Evolutionary conservation across 2,888 invertebrate species (phyloP).

Genomic region (Ethmia dodecea): DNA sequence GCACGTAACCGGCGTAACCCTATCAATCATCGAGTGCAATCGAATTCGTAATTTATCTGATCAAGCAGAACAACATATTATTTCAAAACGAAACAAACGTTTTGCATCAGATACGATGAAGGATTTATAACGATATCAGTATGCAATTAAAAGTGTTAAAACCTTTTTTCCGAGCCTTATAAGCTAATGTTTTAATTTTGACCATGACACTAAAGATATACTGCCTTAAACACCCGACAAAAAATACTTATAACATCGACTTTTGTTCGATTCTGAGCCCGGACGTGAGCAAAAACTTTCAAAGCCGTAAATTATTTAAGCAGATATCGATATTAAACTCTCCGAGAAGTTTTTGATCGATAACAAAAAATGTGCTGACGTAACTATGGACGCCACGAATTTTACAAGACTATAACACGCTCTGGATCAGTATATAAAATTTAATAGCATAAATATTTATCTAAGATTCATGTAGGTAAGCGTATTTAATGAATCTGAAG

Average conservation of each 20-base stretch:
- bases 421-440: no score
- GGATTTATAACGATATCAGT: neutral
- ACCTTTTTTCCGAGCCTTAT: neutral
- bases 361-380: conserved; percentile 53
- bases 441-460: no score
- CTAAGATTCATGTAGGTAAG: no score
- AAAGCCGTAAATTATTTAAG: conserved; percentile 51
- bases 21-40: no score
- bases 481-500: no score
- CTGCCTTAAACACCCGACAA: neutral
- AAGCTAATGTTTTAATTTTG: neutral
- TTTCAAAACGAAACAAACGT: neutral
- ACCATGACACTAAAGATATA: neutral
- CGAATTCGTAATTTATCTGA: no score
- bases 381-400: conserved; percentile 43
- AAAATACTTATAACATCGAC: conserved; percentile 3
- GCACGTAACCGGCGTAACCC: no score
- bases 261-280: conserved; percentile 22
- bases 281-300: conserved; percentile 38
- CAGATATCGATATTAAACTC: conserved; percentile 59
- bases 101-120: neutral
- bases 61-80: neutral
- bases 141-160: neutral
- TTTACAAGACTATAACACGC: conserved; percentile 10
- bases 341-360: conserved; percentile 48